These are phyloP conservation scores for Nymphalis polychloros DNA, from an alignment of 2,888 invertebrate species.

Conservation along the genomic window DNA sequence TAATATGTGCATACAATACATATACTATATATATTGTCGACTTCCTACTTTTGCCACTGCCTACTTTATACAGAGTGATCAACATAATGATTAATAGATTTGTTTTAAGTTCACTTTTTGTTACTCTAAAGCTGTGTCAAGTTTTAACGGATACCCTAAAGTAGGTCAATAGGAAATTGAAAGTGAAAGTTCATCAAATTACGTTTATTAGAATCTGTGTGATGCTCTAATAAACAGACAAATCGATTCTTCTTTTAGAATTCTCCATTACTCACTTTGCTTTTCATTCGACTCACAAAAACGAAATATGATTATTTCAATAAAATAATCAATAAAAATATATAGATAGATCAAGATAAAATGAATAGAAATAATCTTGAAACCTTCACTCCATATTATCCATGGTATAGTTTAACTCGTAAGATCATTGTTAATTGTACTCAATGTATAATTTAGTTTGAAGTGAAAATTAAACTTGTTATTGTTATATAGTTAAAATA, in stretches of 20 bases:
- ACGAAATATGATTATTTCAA: not conserved
- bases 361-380: no score
- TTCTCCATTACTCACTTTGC: not conserved
- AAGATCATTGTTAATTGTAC: no score
- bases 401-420: no score
- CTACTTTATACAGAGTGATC: no score
- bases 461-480: no score
- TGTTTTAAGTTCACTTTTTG: not conserved
- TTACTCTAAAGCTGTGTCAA: not conserved
- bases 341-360: no score
- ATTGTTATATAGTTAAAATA: not conserved
- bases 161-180: slow-evolving; percentile 4
- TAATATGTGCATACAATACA: no score
- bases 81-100: not conserved
- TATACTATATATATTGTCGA: no score
- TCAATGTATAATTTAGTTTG: no score
- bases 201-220: slow-evolving; percentile 13
- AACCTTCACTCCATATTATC: no score
- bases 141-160: slow-evolving; percentile 6
- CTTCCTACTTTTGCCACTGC: no score
- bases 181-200: slow-evolving; percentile 27
- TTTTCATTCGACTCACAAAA: not conserved
- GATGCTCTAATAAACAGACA: slow-evolving; percentile 26
- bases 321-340: not conserved
- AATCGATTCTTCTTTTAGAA: slow-evolving; percentile 7